phyloP scores from a whole-genome alignment of 2,797 vertebrate species.

The Acrossocheilus fasciatus region DNA sequence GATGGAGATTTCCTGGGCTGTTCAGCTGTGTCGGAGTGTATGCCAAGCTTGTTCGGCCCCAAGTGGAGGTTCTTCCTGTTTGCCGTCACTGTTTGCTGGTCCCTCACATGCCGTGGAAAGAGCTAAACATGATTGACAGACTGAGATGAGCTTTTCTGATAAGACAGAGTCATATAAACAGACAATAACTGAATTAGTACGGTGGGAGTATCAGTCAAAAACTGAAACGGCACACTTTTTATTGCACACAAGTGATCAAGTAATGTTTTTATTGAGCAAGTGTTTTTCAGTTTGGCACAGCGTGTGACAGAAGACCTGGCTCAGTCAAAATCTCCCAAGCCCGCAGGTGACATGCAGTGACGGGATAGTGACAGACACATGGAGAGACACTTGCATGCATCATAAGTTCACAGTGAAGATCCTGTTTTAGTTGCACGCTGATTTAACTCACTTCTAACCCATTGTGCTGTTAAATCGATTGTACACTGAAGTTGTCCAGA shows the following conservation, averaged over 20 bases:
- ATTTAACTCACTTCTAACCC: not conserved
- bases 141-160: constrained; percentile 17
- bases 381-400: constrained; percentile 15
- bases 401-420: not conserved
- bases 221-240: constrained; percentile 9
- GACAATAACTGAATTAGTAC: constrained; percentile 16
- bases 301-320: constrained; percentile 2
- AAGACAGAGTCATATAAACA: constrained; percentile 2
- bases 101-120: constrained; percentile 53
- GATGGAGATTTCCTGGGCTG: not conserved
- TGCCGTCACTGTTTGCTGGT: not conserved
- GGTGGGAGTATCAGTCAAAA: constrained; percentile 19
- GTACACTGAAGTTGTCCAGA: not conserved
- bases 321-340: not conserved
- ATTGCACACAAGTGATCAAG: constrained; percentile 22
- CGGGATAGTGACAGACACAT: not conserved
- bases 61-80: not conserved
- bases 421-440: not conserved
- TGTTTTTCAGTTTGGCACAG: constrained; percentile 19
- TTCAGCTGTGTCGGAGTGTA: not conserved
- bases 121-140: constrained; percentile 59
- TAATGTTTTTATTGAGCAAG: constrained; percentile 53
- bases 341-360: constrained; percentile 23
- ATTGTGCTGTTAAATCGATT: not conserved
- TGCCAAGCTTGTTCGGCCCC: not conserved